A percentile compares a stretch with the other conserved stretches of the same genome.
Conservation (phyloP, 2,113 vertebrate species). For the Chamaetylas fuelleborni region DNA sequence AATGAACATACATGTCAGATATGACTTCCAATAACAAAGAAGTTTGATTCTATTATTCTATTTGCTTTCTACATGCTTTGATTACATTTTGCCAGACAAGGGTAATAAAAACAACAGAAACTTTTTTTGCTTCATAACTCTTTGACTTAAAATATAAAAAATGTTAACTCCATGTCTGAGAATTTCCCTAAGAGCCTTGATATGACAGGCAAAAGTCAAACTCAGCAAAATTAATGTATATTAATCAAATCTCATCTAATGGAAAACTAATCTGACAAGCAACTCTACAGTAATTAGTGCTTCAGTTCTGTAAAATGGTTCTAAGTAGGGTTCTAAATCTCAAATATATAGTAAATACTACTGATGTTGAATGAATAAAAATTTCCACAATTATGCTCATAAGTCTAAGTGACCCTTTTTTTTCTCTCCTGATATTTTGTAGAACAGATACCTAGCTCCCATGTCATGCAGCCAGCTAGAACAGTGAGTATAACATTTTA, state of each 20-base stretch:
- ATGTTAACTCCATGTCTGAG: background rate
- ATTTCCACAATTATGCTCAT: background rate
- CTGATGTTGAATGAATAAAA: background rate
- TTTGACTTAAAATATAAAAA: background rate
- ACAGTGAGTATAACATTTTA: background rate
- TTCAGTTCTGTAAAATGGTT: background rate
- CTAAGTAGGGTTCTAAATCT: background rate
- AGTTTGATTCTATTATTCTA: too few species aligned
- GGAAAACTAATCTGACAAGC: background rate
- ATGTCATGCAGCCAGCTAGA: background rate
- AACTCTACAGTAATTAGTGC: background rate
- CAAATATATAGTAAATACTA: background rate
- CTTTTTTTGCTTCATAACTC: background rate
- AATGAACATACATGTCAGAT: background rate
- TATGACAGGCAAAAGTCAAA: background rate
- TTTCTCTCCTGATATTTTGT: background rate
- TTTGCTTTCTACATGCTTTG: background rate
- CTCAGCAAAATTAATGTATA: background rate
- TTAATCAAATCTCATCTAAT: background rate
- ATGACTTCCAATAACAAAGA: background rate
- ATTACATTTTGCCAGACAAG: background rate
- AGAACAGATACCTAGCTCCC: background rate
- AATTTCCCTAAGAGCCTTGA: background rate
- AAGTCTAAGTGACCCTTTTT: background rate
- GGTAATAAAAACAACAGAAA: background rate